Evolutionary conservation across 2,888 invertebrate species (phyloP).

Genomic region (Panorpa germanica): DNA sequence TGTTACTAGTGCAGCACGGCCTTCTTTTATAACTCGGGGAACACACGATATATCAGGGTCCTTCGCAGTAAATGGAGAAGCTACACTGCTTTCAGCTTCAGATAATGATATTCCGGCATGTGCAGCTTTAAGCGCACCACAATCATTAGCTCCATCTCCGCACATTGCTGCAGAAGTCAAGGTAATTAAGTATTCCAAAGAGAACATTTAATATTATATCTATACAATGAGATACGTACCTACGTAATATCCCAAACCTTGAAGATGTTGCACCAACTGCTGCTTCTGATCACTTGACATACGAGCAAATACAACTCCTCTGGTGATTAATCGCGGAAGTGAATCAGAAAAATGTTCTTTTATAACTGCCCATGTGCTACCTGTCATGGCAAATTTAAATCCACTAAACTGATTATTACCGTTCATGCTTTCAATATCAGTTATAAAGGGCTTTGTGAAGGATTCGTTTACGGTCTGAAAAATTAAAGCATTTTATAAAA

Average conservation of each 20-base stretch:
- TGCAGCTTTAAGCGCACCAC: slow-evolving; percentile 74
- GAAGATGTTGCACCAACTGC: slow-evolving; percentile 48
- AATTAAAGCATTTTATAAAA: slow-evolving; percentile 5
- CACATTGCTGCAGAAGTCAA: slow-evolving; percentile 35
- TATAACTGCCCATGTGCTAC: slow-evolving; percentile 58
- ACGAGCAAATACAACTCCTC: slow-evolving; percentile 64
- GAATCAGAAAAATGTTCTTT: slow-evolving; percentile 49
- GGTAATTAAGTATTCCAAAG: slow-evolving; percentile 1
- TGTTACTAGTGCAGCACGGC: slow-evolving; percentile 72
- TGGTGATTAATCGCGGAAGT: slow-evolving; percentile 38
- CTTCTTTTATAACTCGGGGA: slow-evolving; percentile 60
- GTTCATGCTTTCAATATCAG: no score
- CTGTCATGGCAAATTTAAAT: slow-evolving; percentile 42
- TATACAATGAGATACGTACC: no score
- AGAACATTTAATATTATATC: slow-evolving; percentile 21
- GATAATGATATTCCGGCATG: slow-evolving; percentile 78
- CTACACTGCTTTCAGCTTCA: slow-evolving; percentile 75
- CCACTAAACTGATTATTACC: slow-evolving; percentile 1
- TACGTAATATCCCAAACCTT: slow-evolving; percentile 47
- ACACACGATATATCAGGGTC: slow-evolving; percentile 67
- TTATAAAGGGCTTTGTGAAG: no score
- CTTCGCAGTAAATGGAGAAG: slow-evolving; percentile 77
- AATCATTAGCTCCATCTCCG: slow-evolving; percentile 70
- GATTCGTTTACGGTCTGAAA: no score
- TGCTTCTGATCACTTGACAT: slow-evolving; percentile 72